Conservation (phyloP, 2,888 invertebrate species). For the Sinhomidia bicolor region DNA sequence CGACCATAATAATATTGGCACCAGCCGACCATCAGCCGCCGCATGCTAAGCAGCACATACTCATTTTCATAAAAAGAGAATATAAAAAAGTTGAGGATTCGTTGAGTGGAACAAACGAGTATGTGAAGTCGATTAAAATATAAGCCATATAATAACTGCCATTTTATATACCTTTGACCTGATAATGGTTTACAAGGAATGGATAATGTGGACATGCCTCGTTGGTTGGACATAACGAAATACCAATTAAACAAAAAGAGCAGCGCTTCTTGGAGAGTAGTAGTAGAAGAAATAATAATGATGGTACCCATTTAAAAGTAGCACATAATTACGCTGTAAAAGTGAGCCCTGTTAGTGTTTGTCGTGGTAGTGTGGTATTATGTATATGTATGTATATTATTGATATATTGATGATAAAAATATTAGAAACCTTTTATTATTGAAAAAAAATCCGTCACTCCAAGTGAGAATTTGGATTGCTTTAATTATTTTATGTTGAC, state of each 20-base stretch:
- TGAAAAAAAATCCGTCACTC: neutral
- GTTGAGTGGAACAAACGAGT: slow-evolving; percentile 17
- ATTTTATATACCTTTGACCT: slow-evolving; percentile 59
- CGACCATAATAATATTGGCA: slow-evolving; percentile 47
- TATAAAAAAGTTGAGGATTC: neutral
- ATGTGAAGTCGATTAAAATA: slow-evolving; percentile 7
- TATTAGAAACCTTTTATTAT: no score
- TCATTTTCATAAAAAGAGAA: neutral
- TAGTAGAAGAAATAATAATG: neutral
- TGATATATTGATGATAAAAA: neutral
- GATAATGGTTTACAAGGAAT: slow-evolving; percentile 44
- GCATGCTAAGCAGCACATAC: slow-evolving; percentile 23
- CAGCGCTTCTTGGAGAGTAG: neutral
- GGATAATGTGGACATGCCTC: slow-evolving; percentile 16
- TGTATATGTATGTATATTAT: neutral
- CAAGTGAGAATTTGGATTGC: neutral
- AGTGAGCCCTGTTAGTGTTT: neutral
- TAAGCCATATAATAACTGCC: slow-evolving; percentile 10
- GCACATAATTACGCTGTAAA: neutral
- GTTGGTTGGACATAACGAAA: neutral
- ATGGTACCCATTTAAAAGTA: slow-evolving; percentile 6
- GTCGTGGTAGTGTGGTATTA: neutral
- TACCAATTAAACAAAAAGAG: neutral
- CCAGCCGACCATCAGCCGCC: slow-evolving; percentile 54
- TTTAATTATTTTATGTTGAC: neutral